Base-by-base conservation (phyloP, 37 sponge, comb jelly and placozoan genomes). In the Theonella swinhoei region DNA sequence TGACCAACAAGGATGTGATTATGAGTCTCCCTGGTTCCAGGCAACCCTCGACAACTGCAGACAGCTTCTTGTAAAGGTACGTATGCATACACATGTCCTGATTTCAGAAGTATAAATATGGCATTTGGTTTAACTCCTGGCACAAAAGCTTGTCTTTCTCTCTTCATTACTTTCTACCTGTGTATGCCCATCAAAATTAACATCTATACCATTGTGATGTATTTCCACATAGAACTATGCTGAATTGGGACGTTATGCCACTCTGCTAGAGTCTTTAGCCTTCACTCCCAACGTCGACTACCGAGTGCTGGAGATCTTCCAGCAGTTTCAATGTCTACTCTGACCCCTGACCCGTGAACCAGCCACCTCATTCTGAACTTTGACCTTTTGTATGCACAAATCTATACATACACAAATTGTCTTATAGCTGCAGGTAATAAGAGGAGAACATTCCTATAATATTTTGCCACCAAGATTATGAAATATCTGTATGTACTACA, bases 11-110 rank as follows among this genome's bases (percentile, higher is more conserved):
- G 85, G 75, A 4, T 63, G 37, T 39, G 89, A 92, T 34, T 81
- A 84, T 40, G 89, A 81, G 79, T 87, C 88, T 61, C 76, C 83
- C 7, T 93, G 94, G 94, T 89, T 83, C 72, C 68, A 66, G 31
- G 75, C 84, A 35, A 83, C 83, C 0, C 76, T 80, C n/a, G 94
- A 93, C 69, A 75, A 80, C 67, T 71, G 73, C 75, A 69, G 90
- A 30, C 94, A 93, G 68, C 74, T 89, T 17, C 80, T 93, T 9
- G 47, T 93, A 8, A 63, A 89, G 83, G 91, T 91, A 39, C 2
- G 65, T 74, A 1, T 62, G 30, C 42, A n/a, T 14, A 9, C 26
- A 4, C 20, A 31, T 4, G 22, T 59, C 2, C 2, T 76, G 19
- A 31, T 30, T 70, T 3, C 72, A 8, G n/a, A 34, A 22, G 60